Evolutionary conservation across 2,888 invertebrate species (phyloP).

Genomic region (Calameuta filiformis): DNA sequence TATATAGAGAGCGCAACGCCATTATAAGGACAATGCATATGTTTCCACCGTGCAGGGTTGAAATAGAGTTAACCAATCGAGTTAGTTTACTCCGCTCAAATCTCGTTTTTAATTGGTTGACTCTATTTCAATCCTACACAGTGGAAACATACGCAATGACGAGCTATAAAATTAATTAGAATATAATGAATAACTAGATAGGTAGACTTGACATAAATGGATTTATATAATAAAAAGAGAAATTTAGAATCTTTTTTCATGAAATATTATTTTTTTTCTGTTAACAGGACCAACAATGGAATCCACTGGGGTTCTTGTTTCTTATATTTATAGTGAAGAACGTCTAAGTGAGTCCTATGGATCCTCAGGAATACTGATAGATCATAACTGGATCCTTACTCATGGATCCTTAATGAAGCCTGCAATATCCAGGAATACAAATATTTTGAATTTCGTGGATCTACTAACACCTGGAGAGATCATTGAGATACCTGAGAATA

Average conservation of each 20-base stretch:
- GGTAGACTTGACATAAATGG: too few species aligned
- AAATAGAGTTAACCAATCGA: too few species aligned
- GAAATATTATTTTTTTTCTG: neutral
- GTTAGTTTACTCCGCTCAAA: too few species aligned
- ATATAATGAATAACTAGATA: neutral
- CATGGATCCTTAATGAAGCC: constrained; percentile 69
- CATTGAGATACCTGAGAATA: constrained; percentile 21
- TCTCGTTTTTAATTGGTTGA: too few species aligned
- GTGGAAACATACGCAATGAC: neutral
- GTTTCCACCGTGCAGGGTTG: too few species aligned
- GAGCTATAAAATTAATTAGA: neutral
- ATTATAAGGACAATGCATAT: neutral
- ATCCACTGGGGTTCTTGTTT: constrained; percentile 68
- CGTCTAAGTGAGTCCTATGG: constrained; percentile 56
- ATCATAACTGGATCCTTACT: constrained; percentile 69
- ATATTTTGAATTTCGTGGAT: constrained; percentile 27
- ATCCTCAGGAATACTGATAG: constrained; percentile 69
- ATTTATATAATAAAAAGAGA: too few species aligned
- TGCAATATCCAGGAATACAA: constrained; percentile 47
- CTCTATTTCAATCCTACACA: too few species aligned
- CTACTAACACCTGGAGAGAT: constrained; percentile 33
- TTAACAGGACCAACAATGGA: constrained; percentile 53
- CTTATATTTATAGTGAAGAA: constrained; percentile 67
- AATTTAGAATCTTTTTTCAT: neutral
- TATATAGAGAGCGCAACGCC: too few species aligned